Evolutionary conservation across 2,797 vertebrate species (phyloP).

Genomic region (Brachyalestes nurse): DNA sequence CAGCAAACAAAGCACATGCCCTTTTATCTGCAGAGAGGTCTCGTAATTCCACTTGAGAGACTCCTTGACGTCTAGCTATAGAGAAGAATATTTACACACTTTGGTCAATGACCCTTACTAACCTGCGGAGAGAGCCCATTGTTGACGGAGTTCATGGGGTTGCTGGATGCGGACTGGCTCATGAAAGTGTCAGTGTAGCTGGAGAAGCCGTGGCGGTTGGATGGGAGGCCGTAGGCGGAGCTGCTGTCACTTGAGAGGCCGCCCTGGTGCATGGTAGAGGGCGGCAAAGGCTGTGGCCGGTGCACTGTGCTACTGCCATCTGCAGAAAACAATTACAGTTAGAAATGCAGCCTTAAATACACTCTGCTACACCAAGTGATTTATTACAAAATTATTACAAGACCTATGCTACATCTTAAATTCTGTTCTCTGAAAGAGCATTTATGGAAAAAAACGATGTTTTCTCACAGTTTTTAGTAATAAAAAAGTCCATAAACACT

Average conservation of each 20-base stretch:
- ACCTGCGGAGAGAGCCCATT: conserved; percentile 95
- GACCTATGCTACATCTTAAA: not conserved
- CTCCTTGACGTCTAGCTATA: conserved; percentile 54
- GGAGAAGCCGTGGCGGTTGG: conserved; percentile 89
- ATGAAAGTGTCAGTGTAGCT: conserved; percentile 95
- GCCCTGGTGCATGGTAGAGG: conserved; percentile 93
- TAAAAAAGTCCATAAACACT: too few relatives aligned
- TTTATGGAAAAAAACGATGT: too few relatives aligned
- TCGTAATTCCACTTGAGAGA: conserved; percentile 62
- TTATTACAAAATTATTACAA: not conserved
- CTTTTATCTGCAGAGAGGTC: conserved; percentile 54
- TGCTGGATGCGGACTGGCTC: conserved; percentile 85
- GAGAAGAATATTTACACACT: conserved; percentile 58
- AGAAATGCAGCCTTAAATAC: not conserved
- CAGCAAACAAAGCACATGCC: conserved; percentile 50
- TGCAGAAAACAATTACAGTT: conserved; percentile 63
- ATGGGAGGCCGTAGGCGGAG: conserved; percentile 86
- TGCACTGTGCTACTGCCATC: conserved; percentile 89
- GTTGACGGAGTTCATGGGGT: conserved; percentile 93
- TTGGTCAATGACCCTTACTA: conserved; percentile 63
- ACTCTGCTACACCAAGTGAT: not conserved
- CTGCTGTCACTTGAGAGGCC: conserved; percentile 79
- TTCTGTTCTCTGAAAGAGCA: too few relatives aligned
- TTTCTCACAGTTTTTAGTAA: too few relatives aligned
- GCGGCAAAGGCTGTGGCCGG: conserved; percentile 92